These are phyloP conservation scores for Zaprionus inermis DNA, from an alignment of 1,140 invertebrate species.

Conservation along the genomic window DNA sequence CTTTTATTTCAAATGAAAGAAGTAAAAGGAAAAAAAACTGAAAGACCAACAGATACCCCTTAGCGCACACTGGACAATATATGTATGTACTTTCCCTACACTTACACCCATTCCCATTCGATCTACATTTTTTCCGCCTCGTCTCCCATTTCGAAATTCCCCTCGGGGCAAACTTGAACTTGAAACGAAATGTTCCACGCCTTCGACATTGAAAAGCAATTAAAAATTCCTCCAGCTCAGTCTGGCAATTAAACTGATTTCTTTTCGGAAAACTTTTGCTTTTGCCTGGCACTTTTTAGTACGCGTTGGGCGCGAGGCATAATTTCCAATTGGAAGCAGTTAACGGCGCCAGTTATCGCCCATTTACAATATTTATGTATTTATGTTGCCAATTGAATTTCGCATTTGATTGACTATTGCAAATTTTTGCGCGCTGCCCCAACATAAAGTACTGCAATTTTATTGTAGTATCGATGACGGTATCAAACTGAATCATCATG, in stretches of 20 bases:
- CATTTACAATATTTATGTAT: conserved; percentile 13
- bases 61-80: neutral
- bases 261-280: conserved; percentile 41
- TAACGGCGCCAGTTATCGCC: conserved; percentile 37
- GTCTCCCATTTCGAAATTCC: neutral
- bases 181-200: neutral
- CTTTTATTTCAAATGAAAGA: conserved; percentile 17
- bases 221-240: conserved; percentile 40
- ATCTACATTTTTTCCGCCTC: neutral
- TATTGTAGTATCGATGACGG: neutral
- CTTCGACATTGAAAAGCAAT: conserved; percentile 71
- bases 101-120: too few species aligned
- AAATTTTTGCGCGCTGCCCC: neutral
- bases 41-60: neutral
- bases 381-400: conserved; percentile 53
- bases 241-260: conserved; percentile 44
- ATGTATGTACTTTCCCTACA: too few species aligned
- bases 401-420: conserved; percentile 23
- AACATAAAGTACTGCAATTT: conserved; percentile 13
- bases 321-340: conserved; percentile 64
- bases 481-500: conserved; percentile 13
- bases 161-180: neutral
- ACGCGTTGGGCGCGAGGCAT: conserved; percentile 33
- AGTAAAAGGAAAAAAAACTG: neutral
- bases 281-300: neutral